Evolutionary conservation across 2,797 vertebrate genomes (phyloP).

Genomic region (Ctenosaura bakeri): DNA sequence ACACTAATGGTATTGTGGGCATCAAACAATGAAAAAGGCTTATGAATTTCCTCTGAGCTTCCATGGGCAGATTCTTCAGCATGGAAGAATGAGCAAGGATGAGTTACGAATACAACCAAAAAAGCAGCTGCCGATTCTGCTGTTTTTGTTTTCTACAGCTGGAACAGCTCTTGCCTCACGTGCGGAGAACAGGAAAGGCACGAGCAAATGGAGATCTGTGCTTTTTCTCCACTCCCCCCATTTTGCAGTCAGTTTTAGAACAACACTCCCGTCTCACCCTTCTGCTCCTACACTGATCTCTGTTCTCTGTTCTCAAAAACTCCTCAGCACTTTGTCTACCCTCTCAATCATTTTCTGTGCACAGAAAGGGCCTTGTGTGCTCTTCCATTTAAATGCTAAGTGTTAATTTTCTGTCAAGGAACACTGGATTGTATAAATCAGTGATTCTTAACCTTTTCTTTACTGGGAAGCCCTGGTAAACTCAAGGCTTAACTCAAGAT

Average conservation of each 20-base stretch:
- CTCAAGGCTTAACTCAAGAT: too few species aligned
- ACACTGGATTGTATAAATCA: too few species aligned
- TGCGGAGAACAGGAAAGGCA: not conserved
- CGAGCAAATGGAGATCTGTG: not conserved
- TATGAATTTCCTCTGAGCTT: not conserved
- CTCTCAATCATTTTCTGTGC: not conserved
- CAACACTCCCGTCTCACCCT: not conserved
- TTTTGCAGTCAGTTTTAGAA: not conserved
- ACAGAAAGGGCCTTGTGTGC: not conserved
- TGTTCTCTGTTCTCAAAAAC: constrained; percentile 1
- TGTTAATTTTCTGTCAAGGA: not conserved
- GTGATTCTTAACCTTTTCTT: too few species aligned
- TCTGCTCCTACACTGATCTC: too few species aligned
- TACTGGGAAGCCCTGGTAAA: too few species aligned
- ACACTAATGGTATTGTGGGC: not conserved
- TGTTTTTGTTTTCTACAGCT: constrained; percentile 16
- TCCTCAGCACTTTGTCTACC: not conserved
- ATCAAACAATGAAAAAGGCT: not conserved
- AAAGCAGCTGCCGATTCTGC: not conserved
- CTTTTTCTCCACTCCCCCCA: not conserved
- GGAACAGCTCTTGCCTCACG: constrained; percentile 10
- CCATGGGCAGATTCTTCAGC: constrained; percentile 6
- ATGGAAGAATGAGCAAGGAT: not conserved
- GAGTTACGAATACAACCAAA: not conserved
- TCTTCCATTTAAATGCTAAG: not conserved